phyloP scores from a whole-genome alignment of 2,113 vertebrate genomes.

The Platichthys flesus region DNA sequence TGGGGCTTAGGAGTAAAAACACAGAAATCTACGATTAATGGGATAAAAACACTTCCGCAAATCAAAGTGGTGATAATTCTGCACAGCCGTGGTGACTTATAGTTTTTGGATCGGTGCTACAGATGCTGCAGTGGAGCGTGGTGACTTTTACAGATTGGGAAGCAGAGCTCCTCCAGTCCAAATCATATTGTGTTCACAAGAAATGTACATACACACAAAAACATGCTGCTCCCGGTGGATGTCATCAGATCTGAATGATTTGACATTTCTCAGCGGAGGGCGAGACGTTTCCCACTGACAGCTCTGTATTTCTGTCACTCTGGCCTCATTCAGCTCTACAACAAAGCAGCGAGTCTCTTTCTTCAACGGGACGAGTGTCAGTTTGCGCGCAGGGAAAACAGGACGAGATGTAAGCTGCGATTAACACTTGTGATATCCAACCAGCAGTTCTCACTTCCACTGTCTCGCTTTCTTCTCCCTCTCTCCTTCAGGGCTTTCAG shows the following conservation, averaged over 20 bases:
- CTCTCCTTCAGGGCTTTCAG: conserved; percentile 28
- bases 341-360: not conserved
- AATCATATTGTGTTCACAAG: too few species aligned
- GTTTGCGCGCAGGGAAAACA: conserved; percentile 36
- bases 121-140: not conserved
- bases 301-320: not conserved
- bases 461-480: conserved; percentile 19
- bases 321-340: conserved; percentile 1
- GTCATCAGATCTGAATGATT: not conserved
- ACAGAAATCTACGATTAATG: not conserved
- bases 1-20: not conserved
- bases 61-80: not conserved
- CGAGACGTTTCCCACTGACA: not conserved
- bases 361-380: conserved; percentile 13
- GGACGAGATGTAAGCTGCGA: conserved; percentile 30
- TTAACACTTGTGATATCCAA: conserved; percentile 46
- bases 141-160: not conserved
- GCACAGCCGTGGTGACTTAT: not conserved
- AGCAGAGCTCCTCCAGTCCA: too few species aligned
- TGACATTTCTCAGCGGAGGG: not conserved
- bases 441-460: conserved; percentile 12
- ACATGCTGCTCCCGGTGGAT: too few species aligned
- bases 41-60: not conserved
- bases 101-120: not conserved
- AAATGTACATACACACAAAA: not conserved